These are phyloP conservation scores for Diabrotica balteata DNA, from an alignment of 2,888 invertebrate genomes.

Conservation along the genomic window DNA sequence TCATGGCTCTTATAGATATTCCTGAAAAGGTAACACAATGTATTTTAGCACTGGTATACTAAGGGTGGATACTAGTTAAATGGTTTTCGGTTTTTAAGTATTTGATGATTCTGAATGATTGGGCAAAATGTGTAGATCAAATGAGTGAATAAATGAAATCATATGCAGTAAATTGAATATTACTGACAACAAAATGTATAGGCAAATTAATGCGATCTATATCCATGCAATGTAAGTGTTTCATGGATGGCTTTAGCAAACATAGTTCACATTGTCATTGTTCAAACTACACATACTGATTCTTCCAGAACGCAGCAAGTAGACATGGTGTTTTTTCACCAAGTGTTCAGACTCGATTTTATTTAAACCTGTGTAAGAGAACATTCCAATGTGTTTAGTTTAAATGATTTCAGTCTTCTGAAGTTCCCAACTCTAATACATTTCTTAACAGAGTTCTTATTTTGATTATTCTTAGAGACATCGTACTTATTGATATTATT, in stretches of 20 bases:
- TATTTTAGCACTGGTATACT: too few species aligned
- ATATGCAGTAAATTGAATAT: too few species aligned
- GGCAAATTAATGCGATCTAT: too few species aligned
- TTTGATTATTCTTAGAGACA: constrained; percentile 87
- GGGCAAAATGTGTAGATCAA: too few species aligned
- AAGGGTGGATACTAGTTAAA: too few species aligned
- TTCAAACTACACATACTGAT: constrained; percentile 97
- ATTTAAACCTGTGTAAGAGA: constrained; percentile 95
- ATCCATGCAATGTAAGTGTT: constrained; percentile 63
- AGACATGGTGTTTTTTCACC: constrained; percentile 85
- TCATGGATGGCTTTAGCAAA: constrained; percentile 88
- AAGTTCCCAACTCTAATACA: constrained; percentile 79
- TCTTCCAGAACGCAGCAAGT: constrained; percentile 89
- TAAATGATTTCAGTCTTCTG: constrained; percentile 97
- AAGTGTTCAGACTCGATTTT: constrained; percentile 79
- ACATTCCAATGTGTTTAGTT: constrained; percentile 97
- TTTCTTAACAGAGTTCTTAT: constrained; percentile 84
- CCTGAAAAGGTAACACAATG: too few species aligned
- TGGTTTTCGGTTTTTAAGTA: too few species aligned
- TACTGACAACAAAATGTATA: too few species aligned
- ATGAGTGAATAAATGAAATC: too few species aligned
- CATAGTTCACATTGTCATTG: constrained; percentile 87
- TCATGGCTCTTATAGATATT: too few species aligned
- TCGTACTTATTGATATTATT: constrained; percentile 79
- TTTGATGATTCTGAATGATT: too few species aligned